Conservation (phyloP, 2,113 vertebrate genomes). For the Cyprichromis sp. region DNA sequence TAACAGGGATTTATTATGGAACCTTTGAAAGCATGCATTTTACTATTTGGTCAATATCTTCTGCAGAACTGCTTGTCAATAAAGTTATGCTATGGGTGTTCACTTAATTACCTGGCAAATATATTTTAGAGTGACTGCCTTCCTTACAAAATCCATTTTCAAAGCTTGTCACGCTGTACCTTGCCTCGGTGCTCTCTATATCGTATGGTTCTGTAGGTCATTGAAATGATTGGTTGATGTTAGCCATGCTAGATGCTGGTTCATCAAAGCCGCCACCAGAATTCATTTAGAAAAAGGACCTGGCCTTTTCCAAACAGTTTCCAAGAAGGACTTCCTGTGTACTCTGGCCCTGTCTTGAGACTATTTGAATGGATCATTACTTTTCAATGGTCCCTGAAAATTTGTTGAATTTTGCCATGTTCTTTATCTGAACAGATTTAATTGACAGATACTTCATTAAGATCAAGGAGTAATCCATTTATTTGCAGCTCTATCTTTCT, state of each 20-base stretch:
- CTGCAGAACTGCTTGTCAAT: neutral
- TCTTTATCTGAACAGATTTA: neutral
- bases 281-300: neutral
- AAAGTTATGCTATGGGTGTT: neutral
- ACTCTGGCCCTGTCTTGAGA: neutral
- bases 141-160: neutral
- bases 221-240: neutral
- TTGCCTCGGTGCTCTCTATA: neutral
- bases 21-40: neutral
- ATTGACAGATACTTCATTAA: neutral
- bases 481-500: neutral
- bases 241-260: neutral
- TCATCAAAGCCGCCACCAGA: neutral
- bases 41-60: neutral
- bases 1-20: neutral
- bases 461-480: neutral
- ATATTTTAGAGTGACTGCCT: neutral
- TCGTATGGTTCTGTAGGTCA: neutral
- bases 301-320: neutral
- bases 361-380: neutral
- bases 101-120: neutral
- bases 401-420: neutral
- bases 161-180: neutral
- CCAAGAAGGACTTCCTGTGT: neutral
- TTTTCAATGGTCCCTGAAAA: neutral